phyloP scores from a whole-genome alignment of 2,888 invertebrate genomes.

The Drosophila meridiana region DNA sequence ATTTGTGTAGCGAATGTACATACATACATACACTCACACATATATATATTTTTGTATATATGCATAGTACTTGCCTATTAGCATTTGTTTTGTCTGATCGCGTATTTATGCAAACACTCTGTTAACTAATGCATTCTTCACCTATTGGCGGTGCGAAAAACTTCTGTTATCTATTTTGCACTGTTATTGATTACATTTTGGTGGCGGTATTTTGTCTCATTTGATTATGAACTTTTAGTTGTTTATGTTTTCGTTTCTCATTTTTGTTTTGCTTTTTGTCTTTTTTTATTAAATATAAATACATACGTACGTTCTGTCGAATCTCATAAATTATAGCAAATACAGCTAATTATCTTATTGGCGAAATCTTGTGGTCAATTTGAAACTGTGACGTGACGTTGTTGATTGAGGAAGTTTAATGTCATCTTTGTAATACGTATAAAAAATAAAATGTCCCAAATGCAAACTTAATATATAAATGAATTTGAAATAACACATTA shows the following conservation, averaged over 20 bases:
- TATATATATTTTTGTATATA: constrained; percentile 1
- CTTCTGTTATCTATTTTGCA: constrained; percentile 16
- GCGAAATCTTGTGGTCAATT: constrained; percentile 68
- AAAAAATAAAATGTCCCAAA: constrained; percentile 29
- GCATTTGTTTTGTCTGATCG: constrained; percentile 23
- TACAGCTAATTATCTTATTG: constrained; percentile 37
- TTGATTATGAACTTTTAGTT: constrained; percentile 23
- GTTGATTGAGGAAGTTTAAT: constrained; percentile 75
- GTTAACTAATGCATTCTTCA: constrained; percentile 11
- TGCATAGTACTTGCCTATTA: constrained; percentile 6
- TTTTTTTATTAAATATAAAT: constrained; percentile 27
- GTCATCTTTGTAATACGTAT: constrained; percentile 39
- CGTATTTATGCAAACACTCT: constrained; percentile 14
- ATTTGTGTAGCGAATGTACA: constrained; percentile 14
- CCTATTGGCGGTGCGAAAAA: constrained; percentile 20
- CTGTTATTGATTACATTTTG: constrained; percentile 19
- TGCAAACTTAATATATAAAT: constrained; percentile 18
- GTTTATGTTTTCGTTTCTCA: constrained; percentile 5
- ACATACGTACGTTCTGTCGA: constrained; percentile 37
- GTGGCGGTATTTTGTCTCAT: constrained; percentile 34
- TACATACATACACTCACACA: not conserved
- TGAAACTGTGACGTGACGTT: constrained; percentile 83
- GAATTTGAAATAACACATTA: constrained; percentile 16
- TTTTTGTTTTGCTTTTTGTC: not conserved
- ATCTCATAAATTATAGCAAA: constrained; percentile 26